Conservation (phyloP, 1,140 invertebrate genomes). For the Batillaria attramentaria region DNA sequence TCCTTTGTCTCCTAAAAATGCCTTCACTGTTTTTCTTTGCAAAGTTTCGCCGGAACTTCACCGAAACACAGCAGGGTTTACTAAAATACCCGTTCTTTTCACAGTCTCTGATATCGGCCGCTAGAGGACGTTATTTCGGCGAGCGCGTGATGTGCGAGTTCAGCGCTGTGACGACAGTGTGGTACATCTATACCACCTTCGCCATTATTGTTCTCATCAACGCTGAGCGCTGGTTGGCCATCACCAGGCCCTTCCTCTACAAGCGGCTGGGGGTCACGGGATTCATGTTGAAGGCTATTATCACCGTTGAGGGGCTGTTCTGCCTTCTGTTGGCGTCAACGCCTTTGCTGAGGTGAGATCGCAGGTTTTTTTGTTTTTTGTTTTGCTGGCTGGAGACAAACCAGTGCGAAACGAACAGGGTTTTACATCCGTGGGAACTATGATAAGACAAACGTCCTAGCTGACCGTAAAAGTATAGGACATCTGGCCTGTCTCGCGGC, state of each 20-base stretch:
- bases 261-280: conserved; percentile 27
- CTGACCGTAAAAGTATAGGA: too few relatives aligned
- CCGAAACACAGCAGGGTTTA: too few relatives aligned
- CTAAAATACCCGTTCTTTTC: not conserved
- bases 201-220: conserved; percentile 39
- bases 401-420: too few relatives aligned
- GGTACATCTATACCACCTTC: conserved; percentile 44
- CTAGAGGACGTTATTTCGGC: conserved; percentile 24
- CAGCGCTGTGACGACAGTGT: conserved; percentile 29
- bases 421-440: too few relatives aligned
- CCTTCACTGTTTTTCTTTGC: too few relatives aligned
- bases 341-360: conserved; percentile 23
- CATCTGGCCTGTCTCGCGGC: not conserved
- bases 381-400: too few relatives aligned
- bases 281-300: conserved; percentile 27
- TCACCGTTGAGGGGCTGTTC: conserved; percentile 22
- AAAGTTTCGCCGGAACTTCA: too few relatives aligned
- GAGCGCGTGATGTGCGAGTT: conserved; percentile 29
- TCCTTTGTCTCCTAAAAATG: too few relatives aligned
- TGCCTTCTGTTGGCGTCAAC: conserved; percentile 34
- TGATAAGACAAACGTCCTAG: too few relatives aligned
- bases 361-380: too few relatives aligned
- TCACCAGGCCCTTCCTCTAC: conserved; percentile 37
- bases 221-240: conserved; percentile 35
- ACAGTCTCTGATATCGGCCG: conserved; percentile 26